Conservation (phyloP, 2,797 vertebrate genomes). For the Ambastaia sidthimunki region DNA sequence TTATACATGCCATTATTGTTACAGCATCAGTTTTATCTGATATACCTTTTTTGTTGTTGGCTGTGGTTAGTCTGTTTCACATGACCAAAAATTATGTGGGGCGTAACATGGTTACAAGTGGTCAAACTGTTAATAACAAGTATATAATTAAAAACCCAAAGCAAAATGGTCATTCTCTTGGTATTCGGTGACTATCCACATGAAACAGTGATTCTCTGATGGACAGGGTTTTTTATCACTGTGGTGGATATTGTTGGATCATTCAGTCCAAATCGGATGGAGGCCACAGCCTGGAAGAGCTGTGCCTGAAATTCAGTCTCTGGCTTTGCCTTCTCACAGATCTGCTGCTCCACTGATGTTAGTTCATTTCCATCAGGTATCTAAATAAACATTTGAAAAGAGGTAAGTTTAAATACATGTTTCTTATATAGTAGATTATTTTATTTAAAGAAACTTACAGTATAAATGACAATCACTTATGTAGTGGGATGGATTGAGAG, state of each 20-base stretch:
- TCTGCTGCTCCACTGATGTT: slow-evolving; percentile 34
- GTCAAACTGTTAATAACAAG: neutral
- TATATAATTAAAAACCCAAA: neutral
- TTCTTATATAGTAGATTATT: neutral
- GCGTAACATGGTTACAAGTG: neutral
- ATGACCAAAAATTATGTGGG: neutral
- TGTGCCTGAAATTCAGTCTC: slow-evolving; percentile 26
- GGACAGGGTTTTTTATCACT: neutral
- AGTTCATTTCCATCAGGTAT: slow-evolving; percentile 49
- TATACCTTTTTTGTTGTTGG: neutral
- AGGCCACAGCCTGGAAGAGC: slow-evolving; percentile 51
- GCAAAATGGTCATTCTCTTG: neutral
- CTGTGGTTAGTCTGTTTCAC: neutral
- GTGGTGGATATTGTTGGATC: neutral
- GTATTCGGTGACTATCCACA: slow-evolving; percentile 18
- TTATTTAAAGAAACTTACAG: too few relatives aligned
- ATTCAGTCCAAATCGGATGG: slow-evolving; percentile 39
- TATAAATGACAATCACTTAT: neutral
- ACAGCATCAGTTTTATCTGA: neutral
- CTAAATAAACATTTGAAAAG: slow-evolving; percentile 30
- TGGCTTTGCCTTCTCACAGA: slow-evolving; percentile 45
- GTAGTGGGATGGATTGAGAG: neutral
- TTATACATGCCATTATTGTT: neutral
- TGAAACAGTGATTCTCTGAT: slow-evolving; percentile 14
- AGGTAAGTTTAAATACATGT: neutral